Evolutionary conservation across 2,797 vertebrate genomes (phyloP).

Genomic region (Pelobates cultripes): DNA sequence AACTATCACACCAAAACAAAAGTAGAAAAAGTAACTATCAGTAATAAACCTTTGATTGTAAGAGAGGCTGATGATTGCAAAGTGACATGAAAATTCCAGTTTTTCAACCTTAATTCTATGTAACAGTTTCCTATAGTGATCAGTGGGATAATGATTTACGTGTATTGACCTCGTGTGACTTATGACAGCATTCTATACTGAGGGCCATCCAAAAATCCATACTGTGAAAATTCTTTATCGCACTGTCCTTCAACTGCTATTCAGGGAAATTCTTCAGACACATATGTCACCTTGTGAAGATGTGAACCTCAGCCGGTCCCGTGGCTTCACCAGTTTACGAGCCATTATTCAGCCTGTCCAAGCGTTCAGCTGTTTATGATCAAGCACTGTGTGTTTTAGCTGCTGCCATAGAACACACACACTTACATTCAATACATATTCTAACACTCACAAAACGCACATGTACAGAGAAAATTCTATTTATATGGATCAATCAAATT

Average conservation of each 20-base stretch:
- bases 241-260: constrained; percentile 46
- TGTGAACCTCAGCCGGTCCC: constrained; percentile 23
- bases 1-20: no score
- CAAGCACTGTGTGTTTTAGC: neutral
- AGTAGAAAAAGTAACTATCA: no score
- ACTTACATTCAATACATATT: neutral
- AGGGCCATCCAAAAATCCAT: constrained; percentile 45
- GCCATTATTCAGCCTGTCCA: constrained; percentile 7
- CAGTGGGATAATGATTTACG: constrained; percentile 44
- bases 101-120: no score
- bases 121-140: constrained; percentile 14
- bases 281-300: constrained; percentile 17
- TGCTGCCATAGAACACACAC: neutral
- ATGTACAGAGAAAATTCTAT: neutral
- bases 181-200: constrained; percentile 42
- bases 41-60: no score
- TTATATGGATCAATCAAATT: no score
- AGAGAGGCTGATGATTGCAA: no score
- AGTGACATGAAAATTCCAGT: no score
- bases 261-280: constrained; percentile 24
- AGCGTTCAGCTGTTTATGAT: neutral
- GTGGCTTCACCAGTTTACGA: constrained; percentile 17
- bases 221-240: constrained; percentile 45
- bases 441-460: neutral
- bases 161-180: constrained; percentile 44